Conservation (phyloP, 2,113 vertebrate species). For the Theropithecus gelada region DNA sequence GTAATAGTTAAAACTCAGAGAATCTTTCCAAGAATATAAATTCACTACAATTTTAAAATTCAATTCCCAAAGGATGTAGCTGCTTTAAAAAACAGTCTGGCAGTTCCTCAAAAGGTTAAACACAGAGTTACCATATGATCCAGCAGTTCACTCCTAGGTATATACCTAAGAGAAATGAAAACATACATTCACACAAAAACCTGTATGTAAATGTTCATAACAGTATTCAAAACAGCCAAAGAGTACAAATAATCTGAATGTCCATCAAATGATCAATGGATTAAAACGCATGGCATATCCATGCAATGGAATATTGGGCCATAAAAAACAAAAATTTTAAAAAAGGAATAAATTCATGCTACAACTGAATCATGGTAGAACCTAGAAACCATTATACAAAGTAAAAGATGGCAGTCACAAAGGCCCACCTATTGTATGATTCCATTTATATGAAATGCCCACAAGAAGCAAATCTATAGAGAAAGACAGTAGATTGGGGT, state of each 20-base stretch:
- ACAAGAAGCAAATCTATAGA: not conserved
- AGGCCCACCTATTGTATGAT: not conserved
- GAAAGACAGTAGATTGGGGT: not conserved
- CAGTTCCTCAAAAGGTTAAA: constrained; percentile 14
- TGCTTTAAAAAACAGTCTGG: constrained; percentile 8
- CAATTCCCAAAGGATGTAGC: constrained; percentile 68
- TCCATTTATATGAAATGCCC: not conserved
- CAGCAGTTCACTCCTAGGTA: not conserved
- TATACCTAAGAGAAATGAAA: constrained; percentile 17
- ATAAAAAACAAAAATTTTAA: not conserved
- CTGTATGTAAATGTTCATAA: not conserved
- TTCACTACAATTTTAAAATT: constrained; percentile 29
- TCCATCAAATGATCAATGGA: not conserved
- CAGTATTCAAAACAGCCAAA: not conserved
- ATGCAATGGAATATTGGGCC: not conserved
- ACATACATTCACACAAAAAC: not conserved
- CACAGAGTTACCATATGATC: not conserved
- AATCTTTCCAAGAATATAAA: constrained; percentile 27
- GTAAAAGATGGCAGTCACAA: constrained; percentile 4
- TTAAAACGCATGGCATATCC: not conserved
- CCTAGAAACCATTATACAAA: constrained; percentile 14
- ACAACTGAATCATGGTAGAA: not conserved
- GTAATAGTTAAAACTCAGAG: not conserved
- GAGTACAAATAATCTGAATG: not conserved
- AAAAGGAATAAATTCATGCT: not conserved